Evolutionary conservation across 2,888 invertebrate genomes (phyloP), one percentile per base, ranked within the genome.

Genomic region (Platycnemis pennipes): DNA sequence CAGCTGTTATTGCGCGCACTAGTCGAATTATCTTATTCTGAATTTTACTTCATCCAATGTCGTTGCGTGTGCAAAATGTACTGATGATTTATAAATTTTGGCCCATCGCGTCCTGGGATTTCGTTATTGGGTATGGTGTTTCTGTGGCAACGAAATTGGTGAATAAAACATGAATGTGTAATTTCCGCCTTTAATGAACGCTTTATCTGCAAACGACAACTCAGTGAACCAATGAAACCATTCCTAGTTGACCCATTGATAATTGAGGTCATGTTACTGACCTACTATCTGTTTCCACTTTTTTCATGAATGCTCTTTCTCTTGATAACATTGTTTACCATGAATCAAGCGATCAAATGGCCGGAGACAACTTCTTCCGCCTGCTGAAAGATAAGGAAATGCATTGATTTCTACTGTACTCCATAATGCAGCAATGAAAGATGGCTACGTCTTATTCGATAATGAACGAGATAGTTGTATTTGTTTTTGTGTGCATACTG

Each of bases 271-370:
- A 87, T 45, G 44, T 45, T 87, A n/a, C 45, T 44, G 46, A 87
- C 87, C 46, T 46, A 87, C n/a, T 87, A 45, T n/a, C 46, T 46
- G 44, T 26, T 22, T 31, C n/a, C 3, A 2, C 13, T 8, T 44
- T n/a, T 87, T 87, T 31, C 7, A n/a, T n/a, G 45, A 46, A n/a
- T 44, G 44, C 44, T 86, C 86, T 45, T 87, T 45, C 87, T 45
- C 13, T n/a, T 26, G 87, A 87, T 87, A 44, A 26, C 22, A 45
- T 87, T 87, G 45, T 87, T 87, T 87, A 46, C 87, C 46, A 87
- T 45, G 22, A 46, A 87, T 87, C 45, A 87, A 87, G 37, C 11
- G n/a, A 37, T 19, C 45, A n/a, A 26, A 22, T 13, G 44, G 26
- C 7, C 13, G 26, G 19, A 45, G 87, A 44, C 44, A 46, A 26